Percentiles rank a stretch among this genome's conserved stretches.
phyloP scores from a whole-genome alignment of 1,140 invertebrate species.

The Hycleus phaleratus region DNA sequence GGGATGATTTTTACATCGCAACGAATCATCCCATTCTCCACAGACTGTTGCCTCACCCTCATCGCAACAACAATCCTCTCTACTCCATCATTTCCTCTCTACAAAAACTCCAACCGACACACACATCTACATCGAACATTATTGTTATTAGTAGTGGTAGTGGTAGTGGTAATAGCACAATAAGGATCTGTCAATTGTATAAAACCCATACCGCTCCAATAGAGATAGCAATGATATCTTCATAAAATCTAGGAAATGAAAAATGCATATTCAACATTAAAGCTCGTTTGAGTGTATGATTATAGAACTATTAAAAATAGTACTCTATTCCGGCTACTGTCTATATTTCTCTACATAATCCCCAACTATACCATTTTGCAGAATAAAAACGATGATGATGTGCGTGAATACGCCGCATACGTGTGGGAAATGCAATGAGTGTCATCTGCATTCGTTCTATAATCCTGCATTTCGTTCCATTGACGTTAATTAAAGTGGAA shows the following conservation, averaged over 20 bases:
- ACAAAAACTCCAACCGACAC: too few relatives aligned
- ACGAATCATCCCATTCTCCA: conserved; percentile 8
- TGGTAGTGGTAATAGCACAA: conserved; percentile 24
- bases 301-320: conserved; percentile 25
- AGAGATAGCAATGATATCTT: conserved; percentile 12
- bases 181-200: conserved; percentile 39
- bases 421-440: conserved; percentile 8
- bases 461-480: neutral
- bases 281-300: conserved; percentile 26
- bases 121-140: too few relatives aligned
- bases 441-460: conserved; percentile 6
- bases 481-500: conserved; percentile 6
- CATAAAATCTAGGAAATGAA: conserved; percentile 32
- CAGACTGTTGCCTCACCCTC: too few relatives aligned
- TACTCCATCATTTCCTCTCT: too few relatives aligned
- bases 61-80: too few relatives aligned
- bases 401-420: too few relatives aligned
- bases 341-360: neutral
- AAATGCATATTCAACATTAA: conserved; percentile 34
- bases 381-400: too few relatives aligned
- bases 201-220: neutral
- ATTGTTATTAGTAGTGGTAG: neutral
- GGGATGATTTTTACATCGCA: conserved; percentile 32
- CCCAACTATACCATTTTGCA: neutral
- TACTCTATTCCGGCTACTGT: conserved; percentile 10